Evolutionary conservation across 2,797 vertebrate genomes (phyloP).

Genomic region (Lophotriccus pileatus): DNA sequence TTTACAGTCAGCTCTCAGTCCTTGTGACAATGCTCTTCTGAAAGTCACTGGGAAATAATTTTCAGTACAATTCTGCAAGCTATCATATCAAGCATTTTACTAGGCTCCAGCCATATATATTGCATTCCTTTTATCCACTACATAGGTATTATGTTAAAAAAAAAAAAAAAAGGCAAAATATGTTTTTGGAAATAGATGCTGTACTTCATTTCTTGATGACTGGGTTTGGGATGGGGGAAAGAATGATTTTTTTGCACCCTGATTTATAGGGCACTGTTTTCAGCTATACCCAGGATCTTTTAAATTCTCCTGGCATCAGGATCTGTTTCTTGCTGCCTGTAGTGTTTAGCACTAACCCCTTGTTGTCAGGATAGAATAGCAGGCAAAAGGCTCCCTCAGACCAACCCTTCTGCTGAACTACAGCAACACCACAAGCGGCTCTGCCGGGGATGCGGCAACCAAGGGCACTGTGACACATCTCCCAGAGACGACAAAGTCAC

Average conservation of each 20-base stretch:
- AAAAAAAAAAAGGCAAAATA: background rate
- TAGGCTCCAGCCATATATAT: background rate
- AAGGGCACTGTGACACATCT: background rate
- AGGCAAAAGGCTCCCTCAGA: background rate
- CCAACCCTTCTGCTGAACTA: background rate
- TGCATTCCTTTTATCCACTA: background rate
- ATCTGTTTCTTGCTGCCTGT: background rate
- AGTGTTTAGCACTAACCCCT: background rate
- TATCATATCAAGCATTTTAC: background rate
- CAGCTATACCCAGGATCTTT: background rate
- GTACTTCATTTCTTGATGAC: background rate
- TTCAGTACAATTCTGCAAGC: background rate
- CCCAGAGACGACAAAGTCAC: slow-evolving; percentile 46
- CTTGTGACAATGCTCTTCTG: background rate
- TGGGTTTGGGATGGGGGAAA: background rate
- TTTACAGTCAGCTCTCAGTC: background rate
- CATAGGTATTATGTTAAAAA: background rate
- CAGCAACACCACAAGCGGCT: background rate
- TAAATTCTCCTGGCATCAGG: background rate
- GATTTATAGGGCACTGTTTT: background rate
- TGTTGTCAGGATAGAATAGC: background rate
- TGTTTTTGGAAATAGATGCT: background rate
- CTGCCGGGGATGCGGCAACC: background rate
- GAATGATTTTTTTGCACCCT: background rate
- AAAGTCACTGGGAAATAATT: slow-evolving; percentile 5